Percentiles rank a stretch among this genome's conserved stretches.
These are phyloP conservation scores for Terrapene triunguis DNA, from an alignment of 2,113 vertebrate species.

Conservation along the genomic window DNA sequence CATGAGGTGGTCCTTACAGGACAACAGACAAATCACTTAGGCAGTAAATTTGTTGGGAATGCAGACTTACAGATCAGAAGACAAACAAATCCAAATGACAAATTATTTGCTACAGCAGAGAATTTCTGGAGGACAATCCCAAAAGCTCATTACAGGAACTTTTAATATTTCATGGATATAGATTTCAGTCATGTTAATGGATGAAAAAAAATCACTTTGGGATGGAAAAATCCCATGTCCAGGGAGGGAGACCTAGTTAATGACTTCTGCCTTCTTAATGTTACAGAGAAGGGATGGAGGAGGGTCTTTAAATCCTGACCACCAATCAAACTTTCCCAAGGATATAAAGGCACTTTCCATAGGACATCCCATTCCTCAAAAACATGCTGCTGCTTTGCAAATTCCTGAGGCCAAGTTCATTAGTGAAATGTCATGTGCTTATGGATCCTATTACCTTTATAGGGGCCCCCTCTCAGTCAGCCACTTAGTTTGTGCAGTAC, in stretches of 20 bases:
- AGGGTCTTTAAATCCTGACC: neutral
- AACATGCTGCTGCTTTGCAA: slow-evolving; percentile 32
- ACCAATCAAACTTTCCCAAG: slow-evolving; percentile 12
- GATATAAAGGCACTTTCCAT: neutral
- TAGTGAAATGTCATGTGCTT: slow-evolving; percentile 58
- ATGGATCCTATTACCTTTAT: slow-evolving; percentile 58
- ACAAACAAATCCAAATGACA: neutral
- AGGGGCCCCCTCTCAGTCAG: slow-evolving; percentile 28
- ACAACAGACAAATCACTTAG: neutral
- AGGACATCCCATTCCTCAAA: neutral
- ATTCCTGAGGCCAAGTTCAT: slow-evolving; percentile 59
- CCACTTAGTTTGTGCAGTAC: slow-evolving; percentile 46
- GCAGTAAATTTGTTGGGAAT: slow-evolving; percentile 6
- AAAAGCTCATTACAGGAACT: neutral
- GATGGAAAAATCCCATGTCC: neutral
- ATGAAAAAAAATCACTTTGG: neutral
- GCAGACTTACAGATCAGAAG: neutral
- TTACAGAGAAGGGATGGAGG: slow-evolving; percentile 2
- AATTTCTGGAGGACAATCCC: neutral
- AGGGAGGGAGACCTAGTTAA: neutral
- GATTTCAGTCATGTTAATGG: neutral
- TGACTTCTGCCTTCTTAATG: neutral
- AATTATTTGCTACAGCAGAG: neutral
- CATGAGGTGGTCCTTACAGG: neutral
- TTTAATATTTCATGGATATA: neutral